These are phyloP conservation scores for Crypturellus undulatus DNA, from an alignment of 2,113 vertebrate genomes.

Conservation along the genomic window DNA sequence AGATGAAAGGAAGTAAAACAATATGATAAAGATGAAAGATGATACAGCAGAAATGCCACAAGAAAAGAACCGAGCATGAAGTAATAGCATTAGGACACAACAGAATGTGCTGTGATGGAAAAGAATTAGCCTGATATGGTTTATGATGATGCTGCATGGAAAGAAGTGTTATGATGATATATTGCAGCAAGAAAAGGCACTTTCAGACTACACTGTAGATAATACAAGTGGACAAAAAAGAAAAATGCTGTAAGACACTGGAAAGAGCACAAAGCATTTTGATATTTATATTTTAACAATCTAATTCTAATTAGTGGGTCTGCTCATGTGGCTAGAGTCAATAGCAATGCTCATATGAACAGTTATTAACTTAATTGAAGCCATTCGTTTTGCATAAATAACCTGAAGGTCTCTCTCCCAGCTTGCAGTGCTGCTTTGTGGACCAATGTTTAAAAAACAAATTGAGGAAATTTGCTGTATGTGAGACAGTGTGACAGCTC, in stretches of 20 bases:
- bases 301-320: not conserved
- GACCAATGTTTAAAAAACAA: not conserved
- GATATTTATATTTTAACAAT: not conserved
- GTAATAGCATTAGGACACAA: slow-evolving; percentile 4
- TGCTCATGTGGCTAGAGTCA: not conserved
- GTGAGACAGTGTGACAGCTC: not conserved
- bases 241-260: not conserved
- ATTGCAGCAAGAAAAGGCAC: not conserved
- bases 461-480: not conserved
- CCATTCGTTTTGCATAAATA: not conserved
- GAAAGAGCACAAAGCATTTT: not conserved
- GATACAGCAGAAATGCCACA: not conserved
- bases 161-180: slow-evolving; percentile 23
- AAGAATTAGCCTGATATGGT: slow-evolving; percentile 34
- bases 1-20: slow-evolving; percentile 54
- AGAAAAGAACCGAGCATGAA: slow-evolving; percentile 9
- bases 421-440: not conserved
- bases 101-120: not conserved
- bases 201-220: not conserved
- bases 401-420: not conserved
- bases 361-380: not conserved
- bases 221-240: slow-evolving; percentile 6
- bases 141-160: not conserved
- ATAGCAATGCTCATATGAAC: not conserved
- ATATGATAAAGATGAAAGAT: slow-evolving; percentile 43